These are phyloP conservation scores for Drosophila algonquin DNA, from an alignment of 2,888 invertebrate genomes.

Conservation along the genomic window DNA sequence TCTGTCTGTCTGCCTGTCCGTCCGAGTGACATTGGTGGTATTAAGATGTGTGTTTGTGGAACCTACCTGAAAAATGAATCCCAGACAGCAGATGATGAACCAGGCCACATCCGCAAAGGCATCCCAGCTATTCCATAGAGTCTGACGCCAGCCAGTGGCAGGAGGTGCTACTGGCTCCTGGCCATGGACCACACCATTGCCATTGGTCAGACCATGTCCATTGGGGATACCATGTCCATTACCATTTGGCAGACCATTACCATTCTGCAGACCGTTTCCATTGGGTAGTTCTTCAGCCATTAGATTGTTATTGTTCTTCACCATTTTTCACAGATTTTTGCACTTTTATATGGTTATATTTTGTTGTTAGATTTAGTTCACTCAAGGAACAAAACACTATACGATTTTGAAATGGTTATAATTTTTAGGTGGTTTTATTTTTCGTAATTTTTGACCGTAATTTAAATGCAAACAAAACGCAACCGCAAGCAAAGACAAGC, in stretches of 20 bases:
- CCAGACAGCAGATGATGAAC: conserved; percentile 82
- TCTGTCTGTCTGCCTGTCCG: not conserved
- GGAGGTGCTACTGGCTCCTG: conserved; percentile 2
- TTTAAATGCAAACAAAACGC: conserved; percentile 50
- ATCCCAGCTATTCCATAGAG: conserved; percentile 73
- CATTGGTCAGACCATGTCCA: conserved; percentile 45
- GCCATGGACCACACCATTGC: conserved; percentile 39
- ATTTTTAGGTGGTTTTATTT: conserved; percentile 25
- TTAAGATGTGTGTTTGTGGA: not conserved
- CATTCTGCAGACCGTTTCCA: conserved; percentile 16
- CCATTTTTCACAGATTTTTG: conserved; percentile 60
- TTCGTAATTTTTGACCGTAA: conserved; percentile 30
- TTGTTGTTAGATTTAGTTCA: conserved; percentile 18
- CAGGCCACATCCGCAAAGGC: conserved; percentile 78
- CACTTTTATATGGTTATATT: conserved; percentile 32
- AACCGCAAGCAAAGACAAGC: conserved; percentile 38
- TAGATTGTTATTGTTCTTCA: conserved; percentile 75
- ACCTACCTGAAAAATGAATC: conserved; percentile 82
- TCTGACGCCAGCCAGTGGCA: conserved; percentile 45
- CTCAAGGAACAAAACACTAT: conserved; percentile 30
- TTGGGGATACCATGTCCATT: conserved; percentile 36
- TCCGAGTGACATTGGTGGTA: not conserved
- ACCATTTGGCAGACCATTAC: conserved; percentile 49
- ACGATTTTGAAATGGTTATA: conserved; percentile 17
- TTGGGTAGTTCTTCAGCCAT: conserved; percentile 31